Evolutionary conservation across 2,888 invertebrate genomes (phyloP).

Genomic region (Trichogramma dendrolimi): DNA sequence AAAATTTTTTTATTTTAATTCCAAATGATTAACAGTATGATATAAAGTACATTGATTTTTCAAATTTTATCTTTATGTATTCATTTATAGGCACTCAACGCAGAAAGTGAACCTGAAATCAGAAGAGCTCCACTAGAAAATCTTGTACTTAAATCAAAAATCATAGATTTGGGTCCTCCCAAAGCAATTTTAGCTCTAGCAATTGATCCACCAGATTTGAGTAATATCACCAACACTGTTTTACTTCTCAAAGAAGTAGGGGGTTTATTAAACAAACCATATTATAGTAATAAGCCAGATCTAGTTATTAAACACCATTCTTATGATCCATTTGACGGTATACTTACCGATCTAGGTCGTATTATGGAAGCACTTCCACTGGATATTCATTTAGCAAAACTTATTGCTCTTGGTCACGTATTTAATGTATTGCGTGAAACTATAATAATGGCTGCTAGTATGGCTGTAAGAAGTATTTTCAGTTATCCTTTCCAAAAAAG

Average conservation of each 20-base stretch:
- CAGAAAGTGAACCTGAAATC: conserved; percentile 71
- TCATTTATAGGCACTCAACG: conserved; percentile 45
- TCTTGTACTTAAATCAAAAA: conserved; percentile 75
- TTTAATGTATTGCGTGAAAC: conserved; percentile 81
- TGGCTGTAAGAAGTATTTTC: conserved; percentile 78
- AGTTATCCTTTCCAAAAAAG: conserved; percentile 67
- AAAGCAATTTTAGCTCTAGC: conserved; percentile 79
- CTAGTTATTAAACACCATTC: conserved; percentile 60
- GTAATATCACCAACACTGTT: conserved; percentile 76
- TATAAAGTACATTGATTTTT: background rate
- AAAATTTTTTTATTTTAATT: background rate
- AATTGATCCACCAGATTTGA: conserved; percentile 80
- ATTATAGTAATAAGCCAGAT: conserved; percentile 57
- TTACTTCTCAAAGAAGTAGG: conserved; percentile 85
- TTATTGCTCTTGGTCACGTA: conserved; percentile 81
- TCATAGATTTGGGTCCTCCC: conserved; percentile 74
- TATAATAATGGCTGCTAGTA: conserved; percentile 81
- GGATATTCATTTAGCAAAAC: conserved; percentile 74
- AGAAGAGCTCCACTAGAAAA: conserved; percentile 75
- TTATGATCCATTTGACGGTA: conserved; percentile 68
- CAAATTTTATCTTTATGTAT: conserved; percentile 38
- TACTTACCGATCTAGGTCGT: conserved; percentile 79
- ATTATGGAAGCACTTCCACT: conserved; percentile 80
- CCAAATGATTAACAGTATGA: conserved; percentile 3
- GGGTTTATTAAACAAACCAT: conserved; percentile 63